Conservation (phyloP, 2,888 invertebrate species). For the Synanthedon formicaeformis region DNA sequence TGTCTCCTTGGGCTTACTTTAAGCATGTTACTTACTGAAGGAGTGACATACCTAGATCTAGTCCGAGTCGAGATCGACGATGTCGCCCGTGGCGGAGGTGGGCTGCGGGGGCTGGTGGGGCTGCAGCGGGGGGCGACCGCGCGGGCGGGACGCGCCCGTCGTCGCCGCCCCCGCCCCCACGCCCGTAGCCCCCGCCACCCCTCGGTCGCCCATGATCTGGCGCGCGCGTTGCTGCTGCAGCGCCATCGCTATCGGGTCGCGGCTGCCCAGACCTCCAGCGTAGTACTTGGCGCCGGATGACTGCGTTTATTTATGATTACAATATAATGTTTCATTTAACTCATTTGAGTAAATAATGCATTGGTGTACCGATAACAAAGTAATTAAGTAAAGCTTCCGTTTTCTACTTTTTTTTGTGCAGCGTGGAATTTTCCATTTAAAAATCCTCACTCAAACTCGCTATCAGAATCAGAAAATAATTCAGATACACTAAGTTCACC, state of each 20-base stretch:
- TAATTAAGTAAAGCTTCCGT: too few species aligned
- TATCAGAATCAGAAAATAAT: too few species aligned
- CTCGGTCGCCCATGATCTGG: conserved; percentile 39
- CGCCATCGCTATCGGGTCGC: conserved; percentile 65
- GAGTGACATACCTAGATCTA: conserved; percentile 1
- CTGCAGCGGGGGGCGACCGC: conserved; percentile 14
- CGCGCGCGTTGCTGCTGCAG: conserved; percentile 59
- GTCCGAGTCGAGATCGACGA: conserved; percentile 42
- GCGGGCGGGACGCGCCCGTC: conserved; percentile 6
- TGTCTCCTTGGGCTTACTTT: too few species aligned
- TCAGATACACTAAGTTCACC: too few species aligned
- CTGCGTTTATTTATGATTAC: conserved; percentile 7
- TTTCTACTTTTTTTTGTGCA: too few species aligned
- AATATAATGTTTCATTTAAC: too few species aligned
- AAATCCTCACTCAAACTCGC: too few species aligned
- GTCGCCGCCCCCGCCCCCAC: conserved; percentile 2
- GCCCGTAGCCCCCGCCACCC: conserved; percentile 18
- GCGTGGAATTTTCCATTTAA: too few species aligned
- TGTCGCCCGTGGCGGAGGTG: conserved; percentile 30
- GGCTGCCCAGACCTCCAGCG: conserved; percentile 64
- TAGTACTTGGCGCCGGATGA: conserved; percentile 62
- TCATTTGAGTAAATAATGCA: too few species aligned
- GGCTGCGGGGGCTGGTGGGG: conserved; percentile 33
- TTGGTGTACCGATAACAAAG: too few species aligned
- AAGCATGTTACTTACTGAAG: too few species aligned